Conservation (phyloP, 2,113 vertebrate species). For the Beaufortia kweichowensis region DNA sequence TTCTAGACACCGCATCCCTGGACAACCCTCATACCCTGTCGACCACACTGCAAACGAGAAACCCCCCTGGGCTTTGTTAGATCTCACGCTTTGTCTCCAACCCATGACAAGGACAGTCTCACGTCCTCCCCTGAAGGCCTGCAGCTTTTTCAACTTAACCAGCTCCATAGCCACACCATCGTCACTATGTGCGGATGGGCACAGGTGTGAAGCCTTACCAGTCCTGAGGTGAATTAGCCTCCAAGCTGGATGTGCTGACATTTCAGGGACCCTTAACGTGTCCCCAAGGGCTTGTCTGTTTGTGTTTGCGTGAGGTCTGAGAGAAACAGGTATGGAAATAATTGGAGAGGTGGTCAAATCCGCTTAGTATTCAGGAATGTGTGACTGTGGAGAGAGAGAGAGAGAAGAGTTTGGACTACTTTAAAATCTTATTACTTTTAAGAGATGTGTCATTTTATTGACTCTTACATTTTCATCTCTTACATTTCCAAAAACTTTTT, state of each 20-base stretch:
- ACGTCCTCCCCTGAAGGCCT: slow-evolving; percentile 11
- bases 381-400: background rate
- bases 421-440: no score
- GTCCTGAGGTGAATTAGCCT: background rate
- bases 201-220: slow-evolving; percentile 25
- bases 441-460: no score
- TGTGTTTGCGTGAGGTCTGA: background rate
- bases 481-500: no score
- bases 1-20: background rate
- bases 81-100: slow-evolving; percentile 7
- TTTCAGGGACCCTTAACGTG: background rate
- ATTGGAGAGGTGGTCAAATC: slow-evolving; percentile 16
- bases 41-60: background rate
- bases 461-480: no score
- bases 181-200: background rate
- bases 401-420: background rate
- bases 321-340: background rate
- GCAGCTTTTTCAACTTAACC: background rate
- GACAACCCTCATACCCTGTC: background rate
- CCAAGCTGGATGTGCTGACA: background rate
- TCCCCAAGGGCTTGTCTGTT: slow-evolving; percentile 13
- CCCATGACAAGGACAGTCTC: slow-evolving; percentile 2
- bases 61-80: background rate
- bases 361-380: slow-evolving; percentile 3
- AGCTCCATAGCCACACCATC: background rate